Conservation (phyloP, 2,797 vertebrate genomes). For the Alcedo atthis region DNA sequence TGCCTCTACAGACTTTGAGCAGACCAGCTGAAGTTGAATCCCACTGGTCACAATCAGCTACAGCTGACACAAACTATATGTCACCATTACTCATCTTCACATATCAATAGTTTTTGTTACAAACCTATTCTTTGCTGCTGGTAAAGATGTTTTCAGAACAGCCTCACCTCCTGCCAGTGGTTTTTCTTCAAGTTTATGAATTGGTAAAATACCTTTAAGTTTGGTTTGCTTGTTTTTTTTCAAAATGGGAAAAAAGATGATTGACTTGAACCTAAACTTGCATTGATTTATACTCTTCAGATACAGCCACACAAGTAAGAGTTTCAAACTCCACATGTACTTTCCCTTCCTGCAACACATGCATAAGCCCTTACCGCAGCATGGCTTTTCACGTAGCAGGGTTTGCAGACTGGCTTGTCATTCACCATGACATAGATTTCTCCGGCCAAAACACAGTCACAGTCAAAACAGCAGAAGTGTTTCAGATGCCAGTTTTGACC, state of each 20-base stretch:
- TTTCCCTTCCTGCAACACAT: background rate
- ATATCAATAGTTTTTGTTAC: background rate
- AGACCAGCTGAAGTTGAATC: background rate
- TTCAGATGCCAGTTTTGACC: slow-evolving; percentile 97
- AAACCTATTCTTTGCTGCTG: background rate
- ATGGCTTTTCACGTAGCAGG: slow-evolving; percentile 94
- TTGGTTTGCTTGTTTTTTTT: background rate
- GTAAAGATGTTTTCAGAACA: background rate
- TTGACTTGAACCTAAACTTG: background rate
- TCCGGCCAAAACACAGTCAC: slow-evolving; percentile 93
- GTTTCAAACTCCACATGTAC: background rate
- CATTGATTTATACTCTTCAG: background rate
- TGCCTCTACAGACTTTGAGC: background rate
- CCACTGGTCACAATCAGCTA: background rate
- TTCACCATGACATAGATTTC: slow-evolving; percentile 95
- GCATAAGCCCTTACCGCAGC: slow-evolving; percentile 86
- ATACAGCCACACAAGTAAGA: background rate
- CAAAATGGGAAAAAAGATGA: background rate
- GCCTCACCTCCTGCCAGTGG: rapidly evolving
- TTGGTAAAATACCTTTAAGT: background rate
- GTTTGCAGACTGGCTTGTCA: slow-evolving; percentile 91
- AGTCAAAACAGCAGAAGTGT: slow-evolving; percentile 98
- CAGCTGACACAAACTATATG: rapidly evolving
- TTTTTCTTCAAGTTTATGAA: background rate
- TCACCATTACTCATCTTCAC: background rate